Evolutionary conservation across 2,888 invertebrate species (phyloP).

Genomic region (Lasius platythorax): DNA sequence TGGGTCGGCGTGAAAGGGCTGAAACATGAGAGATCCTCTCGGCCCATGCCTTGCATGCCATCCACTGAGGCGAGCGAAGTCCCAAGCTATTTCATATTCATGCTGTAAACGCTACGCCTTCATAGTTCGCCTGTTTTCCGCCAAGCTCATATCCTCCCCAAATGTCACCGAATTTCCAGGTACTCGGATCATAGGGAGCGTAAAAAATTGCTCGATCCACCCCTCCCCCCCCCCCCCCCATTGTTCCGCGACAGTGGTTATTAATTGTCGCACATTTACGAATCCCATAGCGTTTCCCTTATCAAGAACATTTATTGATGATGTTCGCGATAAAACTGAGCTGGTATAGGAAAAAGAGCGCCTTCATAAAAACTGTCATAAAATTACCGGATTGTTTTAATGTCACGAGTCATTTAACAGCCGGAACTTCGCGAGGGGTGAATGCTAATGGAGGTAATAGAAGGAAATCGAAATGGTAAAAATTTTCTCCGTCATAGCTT

Average conservation of each 20-base stretch:
- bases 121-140: not conserved
- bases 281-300: not conserved
- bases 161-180: not conserved
- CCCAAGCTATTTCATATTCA: slow-evolving; percentile 20
- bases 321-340: not conserved
- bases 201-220: not conserved
- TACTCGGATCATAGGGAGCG: not conserved
- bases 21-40: not conserved
- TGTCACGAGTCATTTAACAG: not conserved
- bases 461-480: not conserved
- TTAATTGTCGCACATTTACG: not conserved
- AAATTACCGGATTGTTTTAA: not conserved
- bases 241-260: not conserved
- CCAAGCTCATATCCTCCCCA: not conserved
- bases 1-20: slow-evolving; percentile 1
- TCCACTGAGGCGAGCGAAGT: not conserved
- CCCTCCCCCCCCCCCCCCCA: too few relatives aligned
- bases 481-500: not conserved
- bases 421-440: not conserved
- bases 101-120: not conserved
- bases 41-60: not conserved
- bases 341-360: not conserved
- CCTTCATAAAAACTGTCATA: not conserved
- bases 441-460: not conserved
- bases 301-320: not conserved